A percentile compares a stretch with the other conserved stretches of the same genome.
phyloP scores from a whole-genome alignment of 2,888 invertebrate genomes.

The Diarsia rubi region DNA sequence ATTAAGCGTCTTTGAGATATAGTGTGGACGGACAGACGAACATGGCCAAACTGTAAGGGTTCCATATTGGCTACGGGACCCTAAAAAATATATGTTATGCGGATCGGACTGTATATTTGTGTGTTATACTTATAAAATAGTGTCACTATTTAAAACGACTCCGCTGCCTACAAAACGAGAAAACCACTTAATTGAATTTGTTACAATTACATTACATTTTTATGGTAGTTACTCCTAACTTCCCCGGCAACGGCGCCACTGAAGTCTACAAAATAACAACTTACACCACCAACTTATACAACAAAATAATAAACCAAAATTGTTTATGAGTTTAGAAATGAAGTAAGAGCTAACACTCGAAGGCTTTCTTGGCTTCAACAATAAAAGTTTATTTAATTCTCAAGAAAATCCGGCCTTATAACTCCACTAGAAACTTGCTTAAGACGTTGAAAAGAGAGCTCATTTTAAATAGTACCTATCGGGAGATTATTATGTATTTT shows the following conservation, averaged over 20 bases:
- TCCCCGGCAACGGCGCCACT: conserved; percentile 18
- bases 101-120: neutral
- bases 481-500: conserved; percentile 23
- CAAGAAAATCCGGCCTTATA: conserved; percentile 67
- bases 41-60: too few species aligned
- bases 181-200: conserved; percentile 15
- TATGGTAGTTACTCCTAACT: conserved; percentile 22
- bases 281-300: conserved; percentile 28
- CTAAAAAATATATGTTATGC: too few species aligned
- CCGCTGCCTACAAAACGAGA: neutral
- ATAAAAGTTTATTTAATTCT: conserved; percentile 66
- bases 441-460: conserved; percentile 53
- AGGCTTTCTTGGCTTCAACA: conserved; percentile 59
- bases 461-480: conserved; percentile 32
- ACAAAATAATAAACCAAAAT: conserved; percentile 52
- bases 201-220: conserved; percentile 20
- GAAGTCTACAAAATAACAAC: conserved; percentile 30
- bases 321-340: conserved; percentile 56
- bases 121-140: neutral
- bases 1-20: too few species aligned
- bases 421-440: conserved; percentile 69
- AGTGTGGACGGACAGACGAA: too few species aligned
- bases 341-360: conserved; percentile 62
- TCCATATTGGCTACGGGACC: too few species aligned
- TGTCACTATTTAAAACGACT: neutral